A percentile compares a stretch with the other conserved stretches of the same genome.
Evolutionary conservation across 1,140 invertebrate species (phyloP).

Genomic region (Heliconius melpomene): DNA sequence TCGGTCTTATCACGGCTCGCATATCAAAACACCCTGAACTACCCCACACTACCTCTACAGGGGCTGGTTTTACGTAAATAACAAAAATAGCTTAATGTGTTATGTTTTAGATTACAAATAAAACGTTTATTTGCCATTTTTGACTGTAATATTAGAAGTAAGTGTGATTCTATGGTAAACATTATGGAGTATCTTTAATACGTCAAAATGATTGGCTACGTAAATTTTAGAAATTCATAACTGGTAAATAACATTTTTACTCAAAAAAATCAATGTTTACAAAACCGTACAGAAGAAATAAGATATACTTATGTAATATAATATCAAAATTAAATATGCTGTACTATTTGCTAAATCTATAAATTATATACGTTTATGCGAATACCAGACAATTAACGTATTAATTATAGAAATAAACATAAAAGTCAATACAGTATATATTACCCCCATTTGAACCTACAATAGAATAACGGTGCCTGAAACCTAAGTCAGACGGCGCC

Average conservation of each 20-base stretch:
- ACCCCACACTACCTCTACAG: conserved; percentile 36
- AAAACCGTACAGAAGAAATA: no score
- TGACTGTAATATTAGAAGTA: neutral
- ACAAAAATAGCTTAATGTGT: conserved; percentile 21
- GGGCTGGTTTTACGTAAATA: conserved; percentile 25
- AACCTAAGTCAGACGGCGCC: conserved; percentile 60
- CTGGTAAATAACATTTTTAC: no score
- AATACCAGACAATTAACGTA: neutral
- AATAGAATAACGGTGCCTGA: conserved; percentile 70
- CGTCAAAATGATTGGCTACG: no score
- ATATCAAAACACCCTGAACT: conserved; percentile 69
- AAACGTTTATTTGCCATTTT: neutral
- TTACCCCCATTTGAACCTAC: conserved; percentile 64
- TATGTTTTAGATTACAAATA: neutral
- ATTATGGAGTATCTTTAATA: no score
- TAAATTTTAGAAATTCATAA: neutral
- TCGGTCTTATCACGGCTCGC: conserved; percentile 67
- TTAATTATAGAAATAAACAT: conserved; percentile 58
- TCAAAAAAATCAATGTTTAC: neutral
- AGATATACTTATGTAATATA: no score
- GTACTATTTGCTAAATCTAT: no score
- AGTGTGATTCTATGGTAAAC: neutral
- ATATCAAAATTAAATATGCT: no score
- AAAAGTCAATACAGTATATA: conserved; percentile 48
- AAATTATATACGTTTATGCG: neutral